A percentile compares a stretch with the other conserved stretches of the same genome.
phyloP scores from a whole-genome alignment of 2,888 invertebrate species.

The Dryocosmus kuriphilus region DNA sequence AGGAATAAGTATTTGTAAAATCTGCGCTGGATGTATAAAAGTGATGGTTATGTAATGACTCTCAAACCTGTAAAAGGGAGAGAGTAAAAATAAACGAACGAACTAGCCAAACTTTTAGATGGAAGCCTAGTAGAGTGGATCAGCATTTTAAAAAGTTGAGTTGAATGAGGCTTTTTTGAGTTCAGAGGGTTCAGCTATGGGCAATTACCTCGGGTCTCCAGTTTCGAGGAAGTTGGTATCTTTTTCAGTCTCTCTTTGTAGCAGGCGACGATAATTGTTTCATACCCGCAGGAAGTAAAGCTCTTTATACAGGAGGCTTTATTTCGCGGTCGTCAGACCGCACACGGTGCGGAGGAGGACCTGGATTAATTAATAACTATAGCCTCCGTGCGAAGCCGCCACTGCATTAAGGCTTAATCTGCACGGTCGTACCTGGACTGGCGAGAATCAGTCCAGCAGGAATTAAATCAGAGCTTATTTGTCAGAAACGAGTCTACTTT shows the following conservation, averaged over 20 bases:
- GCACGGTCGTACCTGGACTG: slow-evolving; percentile 59
- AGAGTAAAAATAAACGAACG: no score
- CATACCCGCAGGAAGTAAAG: slow-evolving; percentile 59
- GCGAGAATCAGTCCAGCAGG: slow-evolving; percentile 63
- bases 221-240: slow-evolving; percentile 7
- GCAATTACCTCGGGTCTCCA: not conserved
- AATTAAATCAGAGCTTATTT: slow-evolving; percentile 72
- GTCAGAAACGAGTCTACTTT: slow-evolving; percentile 60
- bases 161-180: not conserved
- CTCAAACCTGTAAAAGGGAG: no score
- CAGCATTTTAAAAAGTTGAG: not conserved
- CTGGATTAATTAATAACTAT: slow-evolving; percentile 72
- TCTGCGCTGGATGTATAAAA: no score
- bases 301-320: slow-evolving; percentile 68
- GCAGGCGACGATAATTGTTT: slow-evolving; percentile 65
- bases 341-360: slow-evolving; percentile 57
- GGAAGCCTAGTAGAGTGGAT: no score
- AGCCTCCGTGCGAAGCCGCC: slow-evolving; percentile 56
- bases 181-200: not conserved
- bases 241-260: slow-evolving; percentile 29
- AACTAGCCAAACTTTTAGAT: no score
- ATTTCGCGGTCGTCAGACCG: slow-evolving; percentile 65
- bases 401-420: slow-evolving; percentile 69
- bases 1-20: no score
- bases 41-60: no score